These are phyloP conservation scores for Phoxinus phoxinus DNA, from an alignment of 2,113 vertebrate species.

Conservation along the genomic window DNA sequence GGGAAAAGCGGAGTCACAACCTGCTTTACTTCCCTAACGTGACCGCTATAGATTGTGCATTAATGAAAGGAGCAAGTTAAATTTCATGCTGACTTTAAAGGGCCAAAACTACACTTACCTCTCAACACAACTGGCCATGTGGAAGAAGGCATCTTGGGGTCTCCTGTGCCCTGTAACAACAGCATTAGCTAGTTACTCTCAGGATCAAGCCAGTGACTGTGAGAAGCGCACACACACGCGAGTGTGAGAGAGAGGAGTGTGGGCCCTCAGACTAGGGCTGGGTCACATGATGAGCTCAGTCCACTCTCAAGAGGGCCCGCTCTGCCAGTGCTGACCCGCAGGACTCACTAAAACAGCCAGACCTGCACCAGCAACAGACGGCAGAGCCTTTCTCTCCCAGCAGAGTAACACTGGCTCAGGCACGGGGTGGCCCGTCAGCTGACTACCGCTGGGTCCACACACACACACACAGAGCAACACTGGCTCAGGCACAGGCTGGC, in stretches of 20 bases:
- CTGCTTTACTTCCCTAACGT: background rate
- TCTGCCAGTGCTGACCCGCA: slow-evolving; percentile 55
- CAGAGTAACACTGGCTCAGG: slow-evolving; percentile 77
- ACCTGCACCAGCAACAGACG: slow-evolving; percentile 28
- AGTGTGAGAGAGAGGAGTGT: slow-evolving; percentile 59
- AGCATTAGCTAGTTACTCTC: background rate
- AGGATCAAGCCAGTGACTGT: background rate
- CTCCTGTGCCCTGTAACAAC: slow-evolving; percentile 2
- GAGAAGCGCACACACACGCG: background rate
- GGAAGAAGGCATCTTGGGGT: background rate
- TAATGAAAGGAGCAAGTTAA: fast-evolving
- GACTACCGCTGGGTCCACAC: slow-evolving; percentile 71
- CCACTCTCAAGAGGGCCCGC: slow-evolving; percentile 72
- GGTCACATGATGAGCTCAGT: slow-evolving; percentile 52
- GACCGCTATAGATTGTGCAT: too few relatives aligned
- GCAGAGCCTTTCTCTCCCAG: slow-evolving; percentile 73
- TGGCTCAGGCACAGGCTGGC: too few relatives aligned
- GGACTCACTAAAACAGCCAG: slow-evolving; percentile 73
- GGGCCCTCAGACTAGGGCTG: slow-evolving; percentile 70
- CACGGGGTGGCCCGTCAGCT: slow-evolving; percentile 68
- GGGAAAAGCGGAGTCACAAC: background rate
- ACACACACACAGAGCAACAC: background rate
- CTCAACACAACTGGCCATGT: background rate
- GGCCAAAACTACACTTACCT: background rate
- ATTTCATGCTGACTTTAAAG: too few relatives aligned